Evolutionary conservation across 2,113 vertebrate genomes (phyloP).

Genomic region (Amblyornis subalaris): DNA sequence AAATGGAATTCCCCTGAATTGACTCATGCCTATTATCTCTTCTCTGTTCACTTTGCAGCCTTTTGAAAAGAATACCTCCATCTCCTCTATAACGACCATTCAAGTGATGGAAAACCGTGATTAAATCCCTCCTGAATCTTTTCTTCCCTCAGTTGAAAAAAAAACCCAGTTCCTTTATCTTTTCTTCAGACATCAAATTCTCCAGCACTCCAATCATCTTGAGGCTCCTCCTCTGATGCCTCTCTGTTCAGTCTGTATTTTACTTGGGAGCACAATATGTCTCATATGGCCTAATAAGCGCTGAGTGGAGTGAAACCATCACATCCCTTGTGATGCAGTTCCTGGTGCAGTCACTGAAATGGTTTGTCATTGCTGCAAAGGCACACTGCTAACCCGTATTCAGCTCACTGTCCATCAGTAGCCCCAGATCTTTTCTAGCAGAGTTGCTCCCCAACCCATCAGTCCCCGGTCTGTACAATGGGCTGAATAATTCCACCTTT

Average conservation of each 20-base stretch:
- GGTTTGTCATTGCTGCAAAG: neutral
- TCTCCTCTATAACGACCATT: neutral
- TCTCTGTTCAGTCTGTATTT: neutral
- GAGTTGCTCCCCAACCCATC: neutral
- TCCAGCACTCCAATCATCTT: neutral
- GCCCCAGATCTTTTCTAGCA: neutral
- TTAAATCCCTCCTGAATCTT: neutral
- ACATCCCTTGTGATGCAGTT: neutral
- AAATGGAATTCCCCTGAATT: neutral
- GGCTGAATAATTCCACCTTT: neutral
- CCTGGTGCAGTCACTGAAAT: neutral
- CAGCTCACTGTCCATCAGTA: neutral
- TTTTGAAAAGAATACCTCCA: neutral
- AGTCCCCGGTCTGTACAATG: neutral
- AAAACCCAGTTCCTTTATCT: neutral
- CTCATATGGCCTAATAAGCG: neutral
- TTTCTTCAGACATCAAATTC: neutral
- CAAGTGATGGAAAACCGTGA: neutral
- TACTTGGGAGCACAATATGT: neutral
- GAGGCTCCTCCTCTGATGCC: neutral
- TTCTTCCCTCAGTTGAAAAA: neutral
- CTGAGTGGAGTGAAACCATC: neutral
- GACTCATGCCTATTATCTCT: neutral
- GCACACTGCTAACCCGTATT: rapidly evolving
- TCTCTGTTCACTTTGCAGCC: neutral